Conservation (phyloP, 2,888 invertebrate species). For the Steinernema carpocapsae region DNA sequence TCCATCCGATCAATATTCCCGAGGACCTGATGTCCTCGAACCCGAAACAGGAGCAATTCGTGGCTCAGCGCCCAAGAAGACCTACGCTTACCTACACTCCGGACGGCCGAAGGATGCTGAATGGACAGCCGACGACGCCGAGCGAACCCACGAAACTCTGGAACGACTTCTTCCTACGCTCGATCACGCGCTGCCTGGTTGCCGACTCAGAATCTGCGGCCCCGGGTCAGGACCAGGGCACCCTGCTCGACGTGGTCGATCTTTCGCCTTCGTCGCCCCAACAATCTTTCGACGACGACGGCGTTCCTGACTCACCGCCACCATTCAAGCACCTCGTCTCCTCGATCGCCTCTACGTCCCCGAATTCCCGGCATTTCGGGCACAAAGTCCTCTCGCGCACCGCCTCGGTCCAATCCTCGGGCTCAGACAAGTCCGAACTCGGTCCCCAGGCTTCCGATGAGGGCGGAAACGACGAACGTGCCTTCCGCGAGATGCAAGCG, state of each 20-base stretch:
- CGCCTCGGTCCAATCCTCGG: neutral
- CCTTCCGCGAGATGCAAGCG: slow-evolving; percentile 22
- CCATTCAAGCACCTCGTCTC: neutral
- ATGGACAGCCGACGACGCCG: slow-evolving; percentile 44
- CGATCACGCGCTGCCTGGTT: slow-evolving; percentile 44
- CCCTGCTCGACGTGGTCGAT: slow-evolving; percentile 47
- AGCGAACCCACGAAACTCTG: slow-evolving; percentile 40
- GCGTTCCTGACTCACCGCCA: neutral
- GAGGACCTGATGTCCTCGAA: slow-evolving; percentile 46
- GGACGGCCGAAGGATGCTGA: slow-evolving; percentile 43
- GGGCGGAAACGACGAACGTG: neutral
- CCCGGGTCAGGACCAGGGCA: slow-evolving; percentile 38
- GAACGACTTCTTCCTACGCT: slow-evolving; percentile 44
- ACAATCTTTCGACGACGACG: neutral
- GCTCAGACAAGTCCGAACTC: neutral
- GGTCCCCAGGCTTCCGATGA: neutral
- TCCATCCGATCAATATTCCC: slow-evolving; percentile 50
- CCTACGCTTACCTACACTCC: slow-evolving; percentile 42
- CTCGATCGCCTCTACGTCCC: neutral
- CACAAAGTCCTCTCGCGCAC: slow-evolving; percentile 1
- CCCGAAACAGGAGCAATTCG: slow-evolving; percentile 41
- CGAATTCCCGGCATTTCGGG: neutral
- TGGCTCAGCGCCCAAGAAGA: slow-evolving; percentile 37
- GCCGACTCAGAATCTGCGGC: slow-evolving; percentile 42
- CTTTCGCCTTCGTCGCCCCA: slow-evolving; percentile 29